Evolutionary conservation across 2,888 invertebrate genomes (phyloP), one percentile per base, ranked within the genome.

Genomic region (Tortrix viridana): DNA sequence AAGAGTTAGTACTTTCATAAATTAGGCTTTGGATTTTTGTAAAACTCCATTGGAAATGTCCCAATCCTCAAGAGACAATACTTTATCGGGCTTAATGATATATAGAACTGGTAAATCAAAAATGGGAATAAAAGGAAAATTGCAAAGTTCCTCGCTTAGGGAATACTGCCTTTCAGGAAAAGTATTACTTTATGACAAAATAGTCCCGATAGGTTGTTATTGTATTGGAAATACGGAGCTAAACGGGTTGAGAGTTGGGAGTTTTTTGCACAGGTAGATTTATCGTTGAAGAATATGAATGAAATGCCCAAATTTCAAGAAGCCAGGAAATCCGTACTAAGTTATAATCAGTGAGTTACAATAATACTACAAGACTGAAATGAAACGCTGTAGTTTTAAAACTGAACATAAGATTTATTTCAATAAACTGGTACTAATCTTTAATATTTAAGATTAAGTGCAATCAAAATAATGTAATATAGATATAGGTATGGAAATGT

Each of bases 21-120:
- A 12, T 32, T 32, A 1, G 12, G 12, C 12, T 32, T 12, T 3
- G 3, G 3, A 32, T 32, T 32, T 32, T 6, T 41, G n/a, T 41
- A 6, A 41, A 41, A 41, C 41, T 3, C 16, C 14, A 14, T 38
- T 19, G 16, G 60, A 26, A 18, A 23, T 44, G 5, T 47, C 1
- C 12, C 43, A 22, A 37, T 46, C 37, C 55, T 55, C 55, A n/a
- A 18, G 37, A 14, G 55, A 37, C 4, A 3, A n/a, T 49, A 56
- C 55, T 56, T 55, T 32, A 32, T 26, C 9, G 19, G 12, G 46
- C 55, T 41, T 50, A 61, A 49, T 55, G 48, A 43, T 12, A 37
- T 18, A 38, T 37, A 37, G 37, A 19, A 56, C 20, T 16, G 49
- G 16, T 56, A 56, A 56, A 54, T 38, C 48, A 43, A 32, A 54